A percentile compares a stretch with the other conserved stretches of the same genome.
These are phyloP conservation scores for Sylvilagus floridanus DNA, from an alignment of 2,797 vertebrate genomes.

Conservation along the genomic window DNA sequence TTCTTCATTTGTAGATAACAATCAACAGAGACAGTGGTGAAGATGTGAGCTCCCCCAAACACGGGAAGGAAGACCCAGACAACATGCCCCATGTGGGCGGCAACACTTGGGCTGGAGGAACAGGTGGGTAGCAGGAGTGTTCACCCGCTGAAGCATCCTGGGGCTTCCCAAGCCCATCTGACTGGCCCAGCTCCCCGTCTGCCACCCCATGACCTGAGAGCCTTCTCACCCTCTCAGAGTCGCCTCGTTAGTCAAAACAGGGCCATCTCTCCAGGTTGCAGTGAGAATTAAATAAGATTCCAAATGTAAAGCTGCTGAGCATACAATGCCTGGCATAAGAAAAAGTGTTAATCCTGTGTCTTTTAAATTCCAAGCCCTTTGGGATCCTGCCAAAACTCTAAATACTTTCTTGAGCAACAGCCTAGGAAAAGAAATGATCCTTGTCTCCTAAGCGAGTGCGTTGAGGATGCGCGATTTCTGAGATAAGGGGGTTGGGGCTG, in stretches of 20 bases:
- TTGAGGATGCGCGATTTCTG: conserved; percentile 13
- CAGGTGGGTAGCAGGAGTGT: conserved; percentile 87
- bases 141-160: neutral
- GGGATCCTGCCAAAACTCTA: conserved; percentile 22
- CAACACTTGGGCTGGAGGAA: conserved; percentile 98
- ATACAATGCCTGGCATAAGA: neutral
- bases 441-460: neutral
- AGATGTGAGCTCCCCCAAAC: conserved; percentile 95
- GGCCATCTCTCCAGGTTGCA: neutral
- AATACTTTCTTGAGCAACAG: conserved; percentile 5
- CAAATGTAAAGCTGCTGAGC: neutral
- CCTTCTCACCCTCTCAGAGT: neutral
- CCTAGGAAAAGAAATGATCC: conserved; percentile 20
- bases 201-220: neutral
- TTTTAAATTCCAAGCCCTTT: conserved; percentile 13
- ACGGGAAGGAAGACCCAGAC: conserved; percentile 93
- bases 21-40: conserved; percentile 94
- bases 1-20: conserved; percentile 92
- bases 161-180: neutral
- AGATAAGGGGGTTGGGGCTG: conserved; percentile 52
- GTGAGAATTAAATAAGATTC: neutral
- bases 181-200: neutral
- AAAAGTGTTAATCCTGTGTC: neutral
- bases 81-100: conserved; percentile 96
- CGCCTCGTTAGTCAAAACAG: neutral